Evolutionary conservation across 1,140 invertebrate genomes (phyloP).

Genomic region (Drosophila leontia): DNA sequence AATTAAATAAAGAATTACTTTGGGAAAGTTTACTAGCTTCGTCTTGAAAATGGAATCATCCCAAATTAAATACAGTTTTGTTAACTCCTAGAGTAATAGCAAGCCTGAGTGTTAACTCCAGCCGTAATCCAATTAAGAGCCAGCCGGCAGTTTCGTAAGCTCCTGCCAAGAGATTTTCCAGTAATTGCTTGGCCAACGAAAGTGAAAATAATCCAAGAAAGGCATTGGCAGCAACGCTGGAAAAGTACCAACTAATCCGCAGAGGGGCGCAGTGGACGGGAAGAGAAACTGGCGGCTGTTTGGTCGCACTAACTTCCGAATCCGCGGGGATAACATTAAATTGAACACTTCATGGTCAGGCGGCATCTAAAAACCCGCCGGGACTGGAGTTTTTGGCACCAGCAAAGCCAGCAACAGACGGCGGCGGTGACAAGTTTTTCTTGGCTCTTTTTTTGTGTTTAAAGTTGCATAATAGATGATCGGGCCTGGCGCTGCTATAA

Average conservation of each 20-base stretch:
- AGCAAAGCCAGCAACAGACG: conserved; percentile 31
- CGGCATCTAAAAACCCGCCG: conserved; percentile 28
- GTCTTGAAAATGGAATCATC: background rate
- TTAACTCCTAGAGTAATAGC: background rate
- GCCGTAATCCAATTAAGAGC: conserved; percentile 23
- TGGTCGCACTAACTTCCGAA: conserved; percentile 47
- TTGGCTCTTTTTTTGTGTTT: conserved; percentile 24
- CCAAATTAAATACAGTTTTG: background rate
- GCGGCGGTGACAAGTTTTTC: conserved; percentile 39
- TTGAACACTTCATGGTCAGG: conserved; percentile 62
- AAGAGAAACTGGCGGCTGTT: conserved; percentile 24
- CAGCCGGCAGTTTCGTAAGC: conserved; percentile 48
- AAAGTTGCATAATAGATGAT: conserved; percentile 72
- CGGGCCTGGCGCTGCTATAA: conserved; percentile 66
- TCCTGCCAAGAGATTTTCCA: conserved; percentile 5
- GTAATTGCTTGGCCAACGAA: conserved; percentile 50
- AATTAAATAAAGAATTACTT: background rate
- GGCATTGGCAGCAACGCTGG: conserved; percentile 23
- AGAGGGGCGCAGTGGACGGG: background rate
- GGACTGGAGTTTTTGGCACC: conserved; percentile 48
- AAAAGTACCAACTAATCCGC: conserved; percentile 58
- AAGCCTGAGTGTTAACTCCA: background rate
- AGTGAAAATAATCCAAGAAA: conserved; percentile 66
- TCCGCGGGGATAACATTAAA: conserved; percentile 58
- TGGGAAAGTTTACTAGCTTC: background rate